Conservation (phyloP, 2,888 invertebrate species). For the Apantesis nais region DNA sequence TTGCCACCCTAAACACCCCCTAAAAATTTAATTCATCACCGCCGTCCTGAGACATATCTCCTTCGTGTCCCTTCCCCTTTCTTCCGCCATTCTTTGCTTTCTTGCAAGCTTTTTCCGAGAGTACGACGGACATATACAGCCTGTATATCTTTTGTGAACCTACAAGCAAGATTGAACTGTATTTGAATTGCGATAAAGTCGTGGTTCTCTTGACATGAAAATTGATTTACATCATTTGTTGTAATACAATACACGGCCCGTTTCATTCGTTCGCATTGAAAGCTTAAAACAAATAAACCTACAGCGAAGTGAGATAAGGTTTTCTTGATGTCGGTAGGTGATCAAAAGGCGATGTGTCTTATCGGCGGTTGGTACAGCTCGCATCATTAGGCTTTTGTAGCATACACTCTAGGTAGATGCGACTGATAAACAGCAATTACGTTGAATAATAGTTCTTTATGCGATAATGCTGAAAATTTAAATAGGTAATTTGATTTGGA, state of each 20-base stretch:
- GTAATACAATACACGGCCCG: slow-evolving; percentile 69
- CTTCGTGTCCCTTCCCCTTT: slow-evolving; percentile 80
- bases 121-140: slow-evolving; percentile 62
- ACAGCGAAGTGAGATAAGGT: slow-evolving; percentile 73
- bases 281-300: slow-evolving; percentile 84
- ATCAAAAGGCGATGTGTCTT: slow-evolving; percentile 71
- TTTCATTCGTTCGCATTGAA: slow-evolving; percentile 82
- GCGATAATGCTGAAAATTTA: background rate
- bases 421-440: slow-evolving; percentile 22
- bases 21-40: slow-evolving; percentile 86
- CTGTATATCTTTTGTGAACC: slow-evolving; percentile 55
- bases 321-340: slow-evolving; percentile 71
- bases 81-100: slow-evolving; percentile 84
- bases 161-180: slow-evolving; percentile 45
- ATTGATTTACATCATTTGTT: slow-evolving; percentile 49
- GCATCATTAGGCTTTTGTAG: slow-evolving; percentile 41
- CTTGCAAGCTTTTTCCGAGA: slow-evolving; percentile 83
- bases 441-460: slow-evolving; percentile 9
- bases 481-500: slow-evolving; percentile 1
- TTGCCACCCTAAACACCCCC: slow-evolving; percentile 74
- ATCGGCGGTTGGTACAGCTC: slow-evolving; percentile 47
- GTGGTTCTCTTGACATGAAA: slow-evolving; percentile 20
- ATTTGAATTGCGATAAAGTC: rapidly evolving
- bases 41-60: slow-evolving; percentile 81
- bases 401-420: slow-evolving; percentile 20